Percentiles rank a stretch among this genome's conserved stretches.
Conservation (phyloP, 2,888 invertebrate genomes). For the Oligia latruncula region DNA sequence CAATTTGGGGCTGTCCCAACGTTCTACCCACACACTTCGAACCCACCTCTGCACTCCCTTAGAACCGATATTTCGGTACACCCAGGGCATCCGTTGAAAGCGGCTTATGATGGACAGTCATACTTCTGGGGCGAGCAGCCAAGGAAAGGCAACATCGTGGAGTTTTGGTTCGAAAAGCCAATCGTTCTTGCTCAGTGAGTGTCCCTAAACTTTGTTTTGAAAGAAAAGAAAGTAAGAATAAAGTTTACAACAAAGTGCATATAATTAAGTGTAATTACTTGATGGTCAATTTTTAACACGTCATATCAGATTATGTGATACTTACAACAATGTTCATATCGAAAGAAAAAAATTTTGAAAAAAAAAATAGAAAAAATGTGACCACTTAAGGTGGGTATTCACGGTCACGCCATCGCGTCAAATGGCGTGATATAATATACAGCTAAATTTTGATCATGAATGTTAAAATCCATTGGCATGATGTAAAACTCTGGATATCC, state of each 20-base stretch:
- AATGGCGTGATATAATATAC: too few species aligned
- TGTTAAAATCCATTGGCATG: too few species aligned
- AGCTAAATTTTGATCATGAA: too few species aligned
- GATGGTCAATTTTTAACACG: not conserved
- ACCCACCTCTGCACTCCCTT: conserved; percentile 92
- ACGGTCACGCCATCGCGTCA: too few species aligned
- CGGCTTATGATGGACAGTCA: conserved; percentile 96
- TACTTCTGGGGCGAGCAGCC: conserved; percentile 98
- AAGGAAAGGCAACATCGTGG: conserved; percentile 94
- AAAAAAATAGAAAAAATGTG: too few species aligned
- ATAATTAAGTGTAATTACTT: not conserved
- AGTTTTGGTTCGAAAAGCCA: conserved; percentile 94
- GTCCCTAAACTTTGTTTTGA: not conserved
- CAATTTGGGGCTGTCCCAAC: conserved; percentile 96
- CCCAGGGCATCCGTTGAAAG: conserved; percentile 93
- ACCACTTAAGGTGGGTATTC: too few species aligned
- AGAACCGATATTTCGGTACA: conserved; percentile 94
- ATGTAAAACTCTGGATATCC: too few species aligned
- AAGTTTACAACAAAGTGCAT: too few species aligned
- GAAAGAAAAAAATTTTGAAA: not conserved
- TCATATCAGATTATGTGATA: not conserved
- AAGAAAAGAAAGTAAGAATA: too few species aligned
- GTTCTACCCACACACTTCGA: conserved; percentile 93
- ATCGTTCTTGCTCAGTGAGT: conserved; percentile 92
- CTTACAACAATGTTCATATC: not conserved